phyloP scores from a whole-genome alignment of 2,888 invertebrate genomes.

The Agrochola lychnidis region DNA sequence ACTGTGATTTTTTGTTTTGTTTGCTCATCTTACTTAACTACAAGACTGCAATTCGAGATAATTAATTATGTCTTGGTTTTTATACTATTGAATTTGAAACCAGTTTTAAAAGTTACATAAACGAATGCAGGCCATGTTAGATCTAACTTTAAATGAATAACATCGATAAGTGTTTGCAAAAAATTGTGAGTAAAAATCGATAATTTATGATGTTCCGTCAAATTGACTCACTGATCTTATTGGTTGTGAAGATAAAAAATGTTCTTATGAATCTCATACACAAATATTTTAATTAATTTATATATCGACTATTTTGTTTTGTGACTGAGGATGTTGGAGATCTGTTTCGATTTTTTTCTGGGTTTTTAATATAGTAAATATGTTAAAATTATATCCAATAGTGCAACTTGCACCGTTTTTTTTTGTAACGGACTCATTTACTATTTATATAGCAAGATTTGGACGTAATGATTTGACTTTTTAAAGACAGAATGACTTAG shows the following conservation, averaged over 20 bases:
- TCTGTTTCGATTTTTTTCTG: not conserved
- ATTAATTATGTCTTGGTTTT: not conserved
- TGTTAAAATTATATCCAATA: not conserved
- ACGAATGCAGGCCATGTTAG: slow-evolving; percentile 35
- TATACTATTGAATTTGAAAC: not conserved
- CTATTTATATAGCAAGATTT: not conserved
- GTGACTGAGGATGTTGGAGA: not conserved
- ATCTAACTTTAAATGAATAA: slow-evolving; percentile 6
- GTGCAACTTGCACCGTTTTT: not conserved
- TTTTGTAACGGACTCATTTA: not conserved
- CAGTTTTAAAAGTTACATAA: not conserved
- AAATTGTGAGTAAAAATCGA: not conserved
- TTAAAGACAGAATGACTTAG: not conserved
- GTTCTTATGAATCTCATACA: slow-evolving; percentile 30
- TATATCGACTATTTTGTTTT: not conserved
- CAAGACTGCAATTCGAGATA: slow-evolving; percentile 10
- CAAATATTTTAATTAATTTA: slow-evolving; percentile 34
- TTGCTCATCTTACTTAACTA: slow-evolving; percentile 38
- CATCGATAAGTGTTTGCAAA: not conserved
- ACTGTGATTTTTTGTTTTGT: slow-evolving; percentile 32
- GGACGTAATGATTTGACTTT: not conserved
- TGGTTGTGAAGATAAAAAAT: slow-evolving; percentile 22
- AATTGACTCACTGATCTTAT: not conserved
- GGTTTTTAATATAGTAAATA: slow-evolving; percentile 11
- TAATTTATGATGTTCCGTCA: not conserved